Evolutionary conservation across 2,797 vertebrate genomes (phyloP), one percentile per base, ranked within the genome.

Genomic region (Nothura maculosa): DNA sequence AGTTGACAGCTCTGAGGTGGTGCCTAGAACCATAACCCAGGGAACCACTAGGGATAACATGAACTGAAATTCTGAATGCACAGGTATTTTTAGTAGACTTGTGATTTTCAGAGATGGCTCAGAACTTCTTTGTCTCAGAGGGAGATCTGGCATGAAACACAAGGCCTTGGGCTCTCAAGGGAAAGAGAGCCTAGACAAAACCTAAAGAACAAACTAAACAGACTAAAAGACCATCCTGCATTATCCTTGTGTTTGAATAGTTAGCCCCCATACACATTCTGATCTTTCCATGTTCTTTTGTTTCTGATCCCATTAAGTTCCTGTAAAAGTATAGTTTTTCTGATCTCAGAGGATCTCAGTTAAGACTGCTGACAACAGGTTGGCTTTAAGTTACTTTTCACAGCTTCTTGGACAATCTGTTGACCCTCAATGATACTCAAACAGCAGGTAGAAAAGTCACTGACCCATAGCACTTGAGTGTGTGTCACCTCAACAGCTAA

Each of bases 301-400:
- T 84, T 78, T 50, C 81, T 70, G 62, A 94, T 74, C 32, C 81
- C 73, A 50, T 78, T 50, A 47, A 60, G 36, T 79, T 85, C 76
- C 45, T 27, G 0, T 28, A 10, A 18, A 91, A 63, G 40, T 85
- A 79, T 10, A 63, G 32, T 67, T 92, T 86, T 81, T 50, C 66
- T 36, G 69, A 88, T 66, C 54, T 38, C 34, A 50, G 38, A 70
- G 77, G 69, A 83, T 61, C 30, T 69, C 77, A 5, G 42, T 43
- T 93, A 92, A 82, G 47, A 52, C 63, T 25, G 28, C 74, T 75
- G 81, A 61, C 78, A 68, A 66, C 12, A 87, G 7, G 47, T 24
- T 78, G 70, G n/a, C 48, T 92, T 92, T 55, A 52, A 47, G 13
- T 8, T 55, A 54, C 78, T 78, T 32, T 63, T 75, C 32, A 32